phyloP scores from a whole-genome alignment of 2,113 vertebrate genomes.

The Garra rufa region DNA sequence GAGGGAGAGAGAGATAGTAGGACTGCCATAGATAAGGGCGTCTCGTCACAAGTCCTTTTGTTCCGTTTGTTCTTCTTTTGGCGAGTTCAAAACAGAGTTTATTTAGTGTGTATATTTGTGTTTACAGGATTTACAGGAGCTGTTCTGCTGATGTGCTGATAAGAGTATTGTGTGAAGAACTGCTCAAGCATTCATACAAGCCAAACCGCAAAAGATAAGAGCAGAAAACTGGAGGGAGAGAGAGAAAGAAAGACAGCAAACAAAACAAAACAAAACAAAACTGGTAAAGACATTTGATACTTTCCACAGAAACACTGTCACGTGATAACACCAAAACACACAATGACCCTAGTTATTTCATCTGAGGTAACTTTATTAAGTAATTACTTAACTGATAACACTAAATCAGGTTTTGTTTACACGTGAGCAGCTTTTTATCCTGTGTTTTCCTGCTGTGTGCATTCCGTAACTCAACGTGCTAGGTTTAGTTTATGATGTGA shows the following conservation, averaged over 20 bases:
- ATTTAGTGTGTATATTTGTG: slow-evolving; percentile 24
- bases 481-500: no score
- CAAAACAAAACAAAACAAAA: background rate
- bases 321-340: background rate
- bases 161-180: slow-evolving; percentile 31
- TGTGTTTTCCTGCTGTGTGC: no score
- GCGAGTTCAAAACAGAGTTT: slow-evolving; percentile 20
- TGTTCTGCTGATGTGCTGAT: slow-evolving; percentile 29
- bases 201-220: background rate
- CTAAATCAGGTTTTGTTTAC: no score
- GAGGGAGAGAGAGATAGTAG: background rate
- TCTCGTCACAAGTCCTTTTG: slow-evolving; percentile 1
- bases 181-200: slow-evolving; percentile 25
- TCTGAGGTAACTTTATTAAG: no score
- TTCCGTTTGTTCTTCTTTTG: slow-evolving; percentile 18
- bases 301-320: background rate
- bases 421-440: no score
- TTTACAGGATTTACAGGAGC: slow-evolving; percentile 33
- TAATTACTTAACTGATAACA: no score
- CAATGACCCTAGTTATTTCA: no score
- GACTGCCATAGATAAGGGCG: slow-evolving; percentile 16
- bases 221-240: background rate
- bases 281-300: background rate
- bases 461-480: no score
- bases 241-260: background rate